Conservation (phyloP, 2,888 invertebrate genomes). For the Scaptomyza cyrtandrae region DNA sequence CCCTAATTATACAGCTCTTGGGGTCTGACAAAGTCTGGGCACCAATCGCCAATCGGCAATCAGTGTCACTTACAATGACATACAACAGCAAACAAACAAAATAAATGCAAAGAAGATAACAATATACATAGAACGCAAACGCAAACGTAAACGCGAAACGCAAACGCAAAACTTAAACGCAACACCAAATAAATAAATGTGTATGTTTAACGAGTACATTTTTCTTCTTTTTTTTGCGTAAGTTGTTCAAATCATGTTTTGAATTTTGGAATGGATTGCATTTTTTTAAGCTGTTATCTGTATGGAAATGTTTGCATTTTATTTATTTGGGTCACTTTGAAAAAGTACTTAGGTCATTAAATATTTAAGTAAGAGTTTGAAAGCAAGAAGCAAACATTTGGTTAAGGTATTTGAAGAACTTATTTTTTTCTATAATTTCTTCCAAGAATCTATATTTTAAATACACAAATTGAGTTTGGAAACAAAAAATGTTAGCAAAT, state of each 20-base stretch:
- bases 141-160: constrained; percentile 17
- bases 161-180: too few species aligned
- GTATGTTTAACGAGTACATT: constrained; percentile 31
- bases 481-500: too few species aligned
- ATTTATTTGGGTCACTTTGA: background rate
- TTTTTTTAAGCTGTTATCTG: constrained; percentile 8
- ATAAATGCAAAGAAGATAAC: constrained; percentile 41
- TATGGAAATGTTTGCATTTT: background rate
- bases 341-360: background rate
- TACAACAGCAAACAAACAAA: constrained; percentile 30
- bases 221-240: constrained; percentile 11
- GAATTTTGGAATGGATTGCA: background rate
- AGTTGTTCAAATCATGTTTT: constrained; percentile 29
- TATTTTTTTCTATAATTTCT: too few species aligned
- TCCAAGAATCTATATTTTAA: too few species aligned
- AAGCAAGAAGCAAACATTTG: too few species aligned
- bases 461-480: too few species aligned
- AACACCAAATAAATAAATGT: constrained; percentile 39
- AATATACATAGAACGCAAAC: constrained; percentile 3
- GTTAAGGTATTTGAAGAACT: too few species aligned
- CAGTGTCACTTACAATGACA: constrained; percentile 67
- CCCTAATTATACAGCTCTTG: constrained; percentile 67
- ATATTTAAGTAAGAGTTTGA: too few species aligned
- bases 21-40: constrained; percentile 29
- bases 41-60: constrained; percentile 41